phyloP scores from a whole-genome alignment of 1,140 invertebrate genomes.

The Scaptomyza graminum region DNA sequence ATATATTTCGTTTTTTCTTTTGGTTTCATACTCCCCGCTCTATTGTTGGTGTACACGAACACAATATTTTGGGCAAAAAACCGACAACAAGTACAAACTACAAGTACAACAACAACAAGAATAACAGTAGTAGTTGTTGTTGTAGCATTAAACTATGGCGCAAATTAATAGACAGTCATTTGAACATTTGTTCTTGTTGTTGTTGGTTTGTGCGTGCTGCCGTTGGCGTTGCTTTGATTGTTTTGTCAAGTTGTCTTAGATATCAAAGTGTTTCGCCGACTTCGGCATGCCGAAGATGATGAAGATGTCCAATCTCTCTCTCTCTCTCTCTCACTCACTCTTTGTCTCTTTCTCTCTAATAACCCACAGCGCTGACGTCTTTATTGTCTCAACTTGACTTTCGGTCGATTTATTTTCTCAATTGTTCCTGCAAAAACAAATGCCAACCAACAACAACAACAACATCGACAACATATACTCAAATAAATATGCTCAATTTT shows the following conservation, averaged over 20 bases:
- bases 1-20: slow-evolving; percentile 15
- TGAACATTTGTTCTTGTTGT: slow-evolving; percentile 58
- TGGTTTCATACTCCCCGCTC: slow-evolving; percentile 15
- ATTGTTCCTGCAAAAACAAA: slow-evolving; percentile 74
- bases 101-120: slow-evolving; percentile 41
- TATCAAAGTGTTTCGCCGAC: slow-evolving; percentile 70
- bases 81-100: slow-evolving; percentile 42
- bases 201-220: slow-evolving; percentile 41
- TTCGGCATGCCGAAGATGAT: slow-evolving; percentile 4
- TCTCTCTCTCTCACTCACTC: neutral
- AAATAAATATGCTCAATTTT: slow-evolving; percentile 31
- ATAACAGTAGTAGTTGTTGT: neutral
- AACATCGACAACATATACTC: slow-evolving; percentile 19
- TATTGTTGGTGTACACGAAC: slow-evolving; percentile 51
- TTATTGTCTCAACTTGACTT: slow-evolving; percentile 81
- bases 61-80: slow-evolving; percentile 69
- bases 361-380: slow-evolving; percentile 83
- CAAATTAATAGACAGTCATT: slow-evolving; percentile 79
- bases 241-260: slow-evolving; percentile 83
- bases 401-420: slow-evolving; percentile 78
- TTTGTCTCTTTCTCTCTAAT: slow-evolving; percentile 53
- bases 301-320: slow-evolving; percentile 10
- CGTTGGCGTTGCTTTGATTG: slow-evolving; percentile 72
- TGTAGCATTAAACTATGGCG: slow-evolving; percentile 60
- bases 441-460: slow-evolving; percentile 33